Evolutionary conservation across 2,888 invertebrate species (phyloP).

Genomic region (Oscheius onirici): DNA sequence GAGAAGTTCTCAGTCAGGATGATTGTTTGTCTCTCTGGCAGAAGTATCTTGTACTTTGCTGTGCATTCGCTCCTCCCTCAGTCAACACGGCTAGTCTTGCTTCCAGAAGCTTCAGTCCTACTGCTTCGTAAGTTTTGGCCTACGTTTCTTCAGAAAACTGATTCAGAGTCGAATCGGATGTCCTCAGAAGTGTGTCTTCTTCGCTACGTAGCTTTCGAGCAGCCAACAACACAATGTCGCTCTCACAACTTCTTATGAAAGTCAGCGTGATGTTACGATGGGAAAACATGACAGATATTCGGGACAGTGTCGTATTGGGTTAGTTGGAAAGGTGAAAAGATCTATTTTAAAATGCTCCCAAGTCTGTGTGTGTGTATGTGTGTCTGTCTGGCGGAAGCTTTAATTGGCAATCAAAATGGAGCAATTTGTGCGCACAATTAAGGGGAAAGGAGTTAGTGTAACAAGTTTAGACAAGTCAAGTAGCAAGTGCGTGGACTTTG

Average conservation of each 20-base stretch:
- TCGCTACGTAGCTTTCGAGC: slow-evolving; percentile 44
- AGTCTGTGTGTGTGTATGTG: too few species aligned
- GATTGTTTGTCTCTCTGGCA: slow-evolving; percentile 90
- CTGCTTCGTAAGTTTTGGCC: slow-evolving; percentile 44
- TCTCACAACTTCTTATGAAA: slow-evolving; percentile 46
- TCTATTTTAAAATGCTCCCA: too few species aligned
- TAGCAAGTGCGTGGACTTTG: too few species aligned
- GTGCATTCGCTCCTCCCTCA: slow-evolving; percentile 88
- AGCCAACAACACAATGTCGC: slow-evolving; percentile 36
- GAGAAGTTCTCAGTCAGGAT: slow-evolving; percentile 76
- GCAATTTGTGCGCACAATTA: too few species aligned
- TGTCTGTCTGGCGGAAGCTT: too few species aligned
- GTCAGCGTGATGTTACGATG: slow-evolving; percentile 83
- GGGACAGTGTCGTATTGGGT: slow-evolving; percentile 92
- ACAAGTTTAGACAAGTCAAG: too few species aligned
- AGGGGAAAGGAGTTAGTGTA: too few species aligned
- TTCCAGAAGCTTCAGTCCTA: slow-evolving; percentile 88
- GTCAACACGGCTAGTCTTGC: slow-evolving; percentile 43
- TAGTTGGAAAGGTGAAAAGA: slow-evolving; percentile 66
- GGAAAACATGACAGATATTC: slow-evolving; percentile 86
- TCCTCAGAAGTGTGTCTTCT: slow-evolving; percentile 51
- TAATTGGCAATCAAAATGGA: too few species aligned
- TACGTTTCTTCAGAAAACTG: neutral
- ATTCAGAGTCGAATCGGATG: slow-evolving; percentile 49
- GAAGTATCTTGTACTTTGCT: slow-evolving; percentile 87